Base-by-base conservation (phyloP, 2,888 invertebrate species). In the Julus scanicus region DNA sequence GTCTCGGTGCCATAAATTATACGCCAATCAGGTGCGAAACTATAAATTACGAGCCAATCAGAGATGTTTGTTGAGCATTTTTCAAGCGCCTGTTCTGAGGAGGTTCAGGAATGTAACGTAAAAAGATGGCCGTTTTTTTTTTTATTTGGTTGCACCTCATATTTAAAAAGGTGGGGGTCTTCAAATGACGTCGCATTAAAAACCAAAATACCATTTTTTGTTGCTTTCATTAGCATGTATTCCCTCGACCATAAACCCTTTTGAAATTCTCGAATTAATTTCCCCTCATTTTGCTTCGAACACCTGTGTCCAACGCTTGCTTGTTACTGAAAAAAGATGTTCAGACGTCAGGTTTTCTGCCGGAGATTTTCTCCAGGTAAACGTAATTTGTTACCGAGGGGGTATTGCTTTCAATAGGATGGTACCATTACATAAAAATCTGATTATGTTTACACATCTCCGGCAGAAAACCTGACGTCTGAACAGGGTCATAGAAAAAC, bases 1-100 rank as follows among this genome's bases (percentile, higher is more conserved):
- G 63, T 84, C 84, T 15, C 44, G 39, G 39, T 37, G 44, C 44
- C 84, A 84, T 84, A 84, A 84, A 84, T 84, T 84, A 84, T 84
- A 84, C 84, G 4, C 84, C 84, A 84, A 84, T 84, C 84, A 84
- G 84, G 40, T 84, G 84, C 39, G 84, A 84, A 84, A 44, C 39
- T 84, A 84, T 84, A 84, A 84, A 84, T 84, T 84, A 84, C 44
- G 84, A 44, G 44, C 84, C 84, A 84, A 84, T 84, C 84, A 84
- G 84, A 40, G 84, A 84, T 84, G 84, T 84, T 44, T 63, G 63
- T 63, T 63, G 63, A 63, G 63, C 63, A 63, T 17, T n/a, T 63
- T 63, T 63, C 20, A 48, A 48, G 48, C 9, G 48, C 9, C 48
- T 11, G n/a, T 48, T 5, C 48, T 48, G 9, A 63, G 63, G 20